A percentile compares a stretch with the other conserved stretches of the same genome.
phyloP scores from a whole-genome alignment of 2,113 vertebrate genomes.

The Caretta caretta region DNA sequence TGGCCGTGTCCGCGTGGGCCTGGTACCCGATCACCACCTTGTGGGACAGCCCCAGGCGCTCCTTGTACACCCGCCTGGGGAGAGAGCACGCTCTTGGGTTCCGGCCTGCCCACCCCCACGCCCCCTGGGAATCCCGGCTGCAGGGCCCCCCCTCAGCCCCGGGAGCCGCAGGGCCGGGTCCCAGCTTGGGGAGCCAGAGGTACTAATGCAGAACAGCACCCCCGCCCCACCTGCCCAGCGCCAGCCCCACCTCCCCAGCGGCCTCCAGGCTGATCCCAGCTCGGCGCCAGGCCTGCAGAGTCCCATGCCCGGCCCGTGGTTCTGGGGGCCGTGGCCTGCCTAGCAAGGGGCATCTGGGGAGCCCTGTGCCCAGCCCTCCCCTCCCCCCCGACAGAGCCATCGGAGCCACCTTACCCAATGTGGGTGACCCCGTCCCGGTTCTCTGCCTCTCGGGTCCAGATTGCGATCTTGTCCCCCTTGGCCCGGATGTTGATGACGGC shows the following conservation, averaged over 20 bases:
- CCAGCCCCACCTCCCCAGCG: background rate
- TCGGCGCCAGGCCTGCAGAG: background rate
- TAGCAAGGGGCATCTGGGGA: no score
- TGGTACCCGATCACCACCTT: constrained; percentile 89
- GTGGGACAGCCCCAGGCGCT: constrained; percentile 81
- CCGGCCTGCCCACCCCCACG: background rate
- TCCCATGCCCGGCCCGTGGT: no score
- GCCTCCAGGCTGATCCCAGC: no score
- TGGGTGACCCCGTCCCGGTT: constrained; percentile 81
- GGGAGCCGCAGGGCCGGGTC: no score
- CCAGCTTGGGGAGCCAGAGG: no score
- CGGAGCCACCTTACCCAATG: constrained; percentile 80
- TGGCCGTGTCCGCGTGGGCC: constrained; percentile 85
- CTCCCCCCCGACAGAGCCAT: fast-evolving
- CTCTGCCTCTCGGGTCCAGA: constrained; percentile 89
- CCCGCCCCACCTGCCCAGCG: no score
- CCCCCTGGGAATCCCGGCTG: background rate
- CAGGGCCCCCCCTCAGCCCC: background rate
- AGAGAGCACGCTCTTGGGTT: background rate
- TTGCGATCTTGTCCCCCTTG: constrained; percentile 90
- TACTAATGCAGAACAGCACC: background rate
- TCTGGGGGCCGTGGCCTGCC: no score
- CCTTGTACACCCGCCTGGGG: constrained; percentile 84
- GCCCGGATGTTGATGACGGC: constrained; percentile 87
- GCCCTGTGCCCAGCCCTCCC: fast-evolving